phyloP scores from a whole-genome alignment of 2,888 invertebrate genomes.

The Suillia variegata region DNA sequence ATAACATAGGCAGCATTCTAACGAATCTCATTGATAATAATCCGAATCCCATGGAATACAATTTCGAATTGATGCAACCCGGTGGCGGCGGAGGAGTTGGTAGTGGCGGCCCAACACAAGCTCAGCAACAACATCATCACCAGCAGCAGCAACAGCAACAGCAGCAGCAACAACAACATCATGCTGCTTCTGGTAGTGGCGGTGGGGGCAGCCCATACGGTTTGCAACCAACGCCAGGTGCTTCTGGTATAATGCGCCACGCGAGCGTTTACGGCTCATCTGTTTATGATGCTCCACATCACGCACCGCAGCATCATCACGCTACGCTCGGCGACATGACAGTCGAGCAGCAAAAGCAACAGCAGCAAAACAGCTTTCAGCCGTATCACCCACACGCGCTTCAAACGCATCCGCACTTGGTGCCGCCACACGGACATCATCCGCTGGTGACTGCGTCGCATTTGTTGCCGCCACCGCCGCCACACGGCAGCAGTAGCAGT shows the following conservation, averaged over 20 bases:
- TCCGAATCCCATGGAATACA: slow-evolving; percentile 59
- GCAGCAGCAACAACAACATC: slow-evolving; percentile 38
- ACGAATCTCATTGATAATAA: slow-evolving; percentile 61
- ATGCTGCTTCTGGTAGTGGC: slow-evolving; percentile 29
- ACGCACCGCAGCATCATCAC: slow-evolving; percentile 40
- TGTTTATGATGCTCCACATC: slow-evolving; percentile 37
- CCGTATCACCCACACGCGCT: slow-evolving; percentile 44
- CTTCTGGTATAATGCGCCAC: slow-evolving; percentile 51
- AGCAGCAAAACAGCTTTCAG: slow-evolving; percentile 58
- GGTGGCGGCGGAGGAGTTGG: slow-evolving; percentile 33
- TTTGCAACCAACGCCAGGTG: slow-evolving; percentile 35
- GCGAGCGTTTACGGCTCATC: slow-evolving; percentile 37
- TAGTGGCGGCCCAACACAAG: slow-evolving; percentile 35
- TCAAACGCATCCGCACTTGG: slow-evolving; percentile 35
- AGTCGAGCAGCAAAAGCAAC: slow-evolving; percentile 55
- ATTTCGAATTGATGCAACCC: slow-evolving; percentile 55
- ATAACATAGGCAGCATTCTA: slow-evolving; percentile 61
- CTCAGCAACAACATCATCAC: slow-evolving; percentile 38
- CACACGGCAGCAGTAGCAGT: slow-evolving; percentile 40
- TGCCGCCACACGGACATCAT: slow-evolving; percentile 42
- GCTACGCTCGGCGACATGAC: slow-evolving; percentile 42
- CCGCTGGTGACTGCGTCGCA: slow-evolving; percentile 40
- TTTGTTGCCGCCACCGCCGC: slow-evolving; percentile 48
- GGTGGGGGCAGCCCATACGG: slow-evolving; percentile 36
- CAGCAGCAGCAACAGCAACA: slow-evolving; percentile 39